Evolutionary conservation across 2,797 vertebrate species (phyloP).

Genomic region (Craterocephalus amniculus): DNA sequence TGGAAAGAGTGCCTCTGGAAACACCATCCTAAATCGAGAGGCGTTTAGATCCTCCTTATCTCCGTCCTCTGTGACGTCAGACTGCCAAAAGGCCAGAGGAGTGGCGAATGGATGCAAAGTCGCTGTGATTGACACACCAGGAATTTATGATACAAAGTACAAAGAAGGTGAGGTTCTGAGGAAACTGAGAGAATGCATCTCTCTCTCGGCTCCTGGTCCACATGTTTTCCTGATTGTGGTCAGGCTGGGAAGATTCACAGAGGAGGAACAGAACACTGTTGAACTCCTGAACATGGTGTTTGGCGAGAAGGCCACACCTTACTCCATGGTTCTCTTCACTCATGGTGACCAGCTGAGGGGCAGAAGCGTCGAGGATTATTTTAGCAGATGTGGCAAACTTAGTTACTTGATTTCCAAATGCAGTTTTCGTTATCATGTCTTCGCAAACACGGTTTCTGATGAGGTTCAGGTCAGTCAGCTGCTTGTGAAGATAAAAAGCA

Average conservation of each 20-base stretch:
- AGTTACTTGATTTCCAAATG: conserved; percentile 20
- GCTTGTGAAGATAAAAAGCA: conserved; percentile 31
- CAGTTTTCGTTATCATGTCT: conserved; percentile 31
- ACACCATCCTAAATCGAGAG: conserved; percentile 30
- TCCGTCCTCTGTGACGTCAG: conserved; percentile 10
- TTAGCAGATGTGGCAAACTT: conserved; percentile 4
- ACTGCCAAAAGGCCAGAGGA: conserved; percentile 41
- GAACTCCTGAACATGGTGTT: conserved; percentile 48
- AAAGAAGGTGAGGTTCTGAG: conserved; percentile 10
- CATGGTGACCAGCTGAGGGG: conserved; percentile 19
- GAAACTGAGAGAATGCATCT: conserved; percentile 40
- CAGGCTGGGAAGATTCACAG: conserved; percentile 41
- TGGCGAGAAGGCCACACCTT: conserved; percentile 13
- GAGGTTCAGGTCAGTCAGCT: conserved; percentile 15
- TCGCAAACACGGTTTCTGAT: conserved; percentile 20
- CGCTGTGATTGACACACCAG: conserved; percentile 44
- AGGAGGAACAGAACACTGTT: conserved; percentile 32
- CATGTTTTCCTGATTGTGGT: conserved; percentile 54
- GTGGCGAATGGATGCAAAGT: conserved; percentile 13
- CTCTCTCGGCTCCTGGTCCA: conserved; percentile 37
- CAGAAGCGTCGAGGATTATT: conserved; percentile 22
- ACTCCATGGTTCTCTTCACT: conserved; percentile 51
- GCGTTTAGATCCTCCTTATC: conserved; percentile 3
- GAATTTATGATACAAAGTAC: conserved; percentile 49
- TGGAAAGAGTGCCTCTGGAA: conserved; percentile 53